These are phyloP conservation scores for Heterodera filipjevi DNA, from an alignment of 2,888 invertebrate species.

Conservation along the genomic window DNA sequence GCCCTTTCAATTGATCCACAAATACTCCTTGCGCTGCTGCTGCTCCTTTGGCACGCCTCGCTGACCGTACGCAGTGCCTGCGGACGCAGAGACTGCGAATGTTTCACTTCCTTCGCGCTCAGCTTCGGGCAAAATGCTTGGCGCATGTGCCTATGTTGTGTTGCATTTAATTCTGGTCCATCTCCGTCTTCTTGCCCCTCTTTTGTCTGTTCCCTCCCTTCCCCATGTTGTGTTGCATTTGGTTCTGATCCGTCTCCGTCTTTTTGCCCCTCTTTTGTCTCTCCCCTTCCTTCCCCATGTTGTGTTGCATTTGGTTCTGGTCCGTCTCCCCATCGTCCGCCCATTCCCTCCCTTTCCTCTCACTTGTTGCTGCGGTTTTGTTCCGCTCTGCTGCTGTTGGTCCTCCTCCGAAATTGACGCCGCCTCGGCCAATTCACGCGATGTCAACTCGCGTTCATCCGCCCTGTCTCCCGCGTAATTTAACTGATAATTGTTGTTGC, in stretches of 20 bases:
- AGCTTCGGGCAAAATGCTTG: not conserved
- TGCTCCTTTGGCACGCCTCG: not conserved
- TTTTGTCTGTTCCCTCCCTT: not conserved
- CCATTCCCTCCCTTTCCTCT: not conserved
- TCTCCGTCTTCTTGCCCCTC: not conserved
- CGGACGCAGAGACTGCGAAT: not conserved
- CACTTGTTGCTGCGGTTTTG: not conserved
- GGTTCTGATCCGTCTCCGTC: no score
- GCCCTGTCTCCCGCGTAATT: not conserved
- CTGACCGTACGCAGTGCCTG: not conserved
- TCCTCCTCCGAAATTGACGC: not conserved
- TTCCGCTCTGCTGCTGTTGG: not conserved
- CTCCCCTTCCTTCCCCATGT: not conserved
- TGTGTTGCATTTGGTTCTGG: not conserved
- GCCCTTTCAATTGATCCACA: constrained; percentile 2
- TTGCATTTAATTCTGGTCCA: no score
- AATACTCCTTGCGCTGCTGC: constrained; percentile 9
- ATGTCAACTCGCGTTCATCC: not conserved
- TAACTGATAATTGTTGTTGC: not conserved
- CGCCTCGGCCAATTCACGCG: not conserved
- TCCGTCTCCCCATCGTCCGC: not conserved
- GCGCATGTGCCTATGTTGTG: constrained; percentile 4
- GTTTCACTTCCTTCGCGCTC: not conserved
- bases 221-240: not conserved
- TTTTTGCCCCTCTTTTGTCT: not conserved